These are phyloP conservation scores for Synaphobranchus kaupii DNA, from an alignment of 2,797 vertebrate genomes.

Conservation along the genomic window DNA sequence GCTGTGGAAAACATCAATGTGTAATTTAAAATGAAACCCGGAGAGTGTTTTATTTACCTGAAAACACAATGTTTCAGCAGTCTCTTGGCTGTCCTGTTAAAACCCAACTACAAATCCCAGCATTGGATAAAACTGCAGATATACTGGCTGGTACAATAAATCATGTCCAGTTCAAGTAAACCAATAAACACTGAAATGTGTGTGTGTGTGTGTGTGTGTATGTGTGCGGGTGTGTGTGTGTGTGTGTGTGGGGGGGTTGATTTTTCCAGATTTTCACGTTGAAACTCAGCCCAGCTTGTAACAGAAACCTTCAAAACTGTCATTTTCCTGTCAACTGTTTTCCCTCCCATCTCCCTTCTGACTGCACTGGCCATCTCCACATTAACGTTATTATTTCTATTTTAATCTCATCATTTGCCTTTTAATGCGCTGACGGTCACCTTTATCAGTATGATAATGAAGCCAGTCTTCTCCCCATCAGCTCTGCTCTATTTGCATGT, in stretches of 20 bases:
- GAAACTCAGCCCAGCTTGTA: too few species aligned
- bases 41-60: background rate
- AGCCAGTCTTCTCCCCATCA: background rate
- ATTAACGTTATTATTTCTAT: background rate
- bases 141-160: background rate
- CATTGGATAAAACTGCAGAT: background rate
- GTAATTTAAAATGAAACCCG: background rate
- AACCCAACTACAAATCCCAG: background rate
- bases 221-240: too few species aligned
- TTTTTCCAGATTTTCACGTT: too few species aligned
- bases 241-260: too few species aligned
- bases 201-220: too few species aligned
- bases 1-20: background rate
- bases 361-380: background rate
- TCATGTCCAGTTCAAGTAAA: background rate
- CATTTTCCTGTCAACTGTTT: too few species aligned
- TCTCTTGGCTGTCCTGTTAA: background rate
- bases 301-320: too few species aligned
- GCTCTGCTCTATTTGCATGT: background rate
- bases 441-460: background rate
- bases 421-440: background rate
- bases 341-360: background rate
- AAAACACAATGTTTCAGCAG: background rate
- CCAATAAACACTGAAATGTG: background rate
- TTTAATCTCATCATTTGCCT: background rate